Conservation (phyloP, 2,797 vertebrate species). For the Notolabrus celidotus region DNA sequence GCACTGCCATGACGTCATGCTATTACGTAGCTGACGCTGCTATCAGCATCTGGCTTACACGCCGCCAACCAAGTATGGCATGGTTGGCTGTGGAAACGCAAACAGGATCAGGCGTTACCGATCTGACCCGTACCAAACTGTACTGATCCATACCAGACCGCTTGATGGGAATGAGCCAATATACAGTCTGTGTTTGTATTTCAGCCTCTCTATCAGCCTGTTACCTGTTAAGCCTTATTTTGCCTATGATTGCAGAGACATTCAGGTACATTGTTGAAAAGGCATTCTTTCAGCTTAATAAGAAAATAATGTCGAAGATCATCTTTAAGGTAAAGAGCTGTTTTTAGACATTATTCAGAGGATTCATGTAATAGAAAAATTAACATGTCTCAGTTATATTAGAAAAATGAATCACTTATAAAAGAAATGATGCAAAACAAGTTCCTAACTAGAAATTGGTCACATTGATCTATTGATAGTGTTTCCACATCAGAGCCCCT, state of each 20-base stretch:
- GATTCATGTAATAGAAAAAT: conserved; percentile 9
- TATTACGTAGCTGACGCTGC: too few relatives aligned
- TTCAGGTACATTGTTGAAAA: conserved; percentile 11
- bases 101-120: too few relatives aligned
- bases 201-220: neutral
- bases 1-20: too few relatives aligned
- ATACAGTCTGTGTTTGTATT: neutral
- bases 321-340: conserved; percentile 5
- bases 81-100: too few relatives aligned
- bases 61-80: too few relatives aligned
- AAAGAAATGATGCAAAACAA: neutral
- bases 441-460: neutral
- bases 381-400: neutral
- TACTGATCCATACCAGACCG: too few relatives aligned
- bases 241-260: neutral
- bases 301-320: conserved; percentile 12
- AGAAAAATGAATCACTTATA: neutral
- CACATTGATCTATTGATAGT: too few relatives aligned
- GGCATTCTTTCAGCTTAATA: conserved; percentile 6
- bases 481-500: neutral
- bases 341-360: conserved; percentile 2
- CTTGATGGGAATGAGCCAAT: too few relatives aligned
- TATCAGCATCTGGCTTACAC: too few relatives aligned
- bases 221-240: neutral
- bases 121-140: too few relatives aligned